A percentile compares a stretch with the other conserved stretches of the same genome.
These are phyloP conservation scores for Neoascia interrupta DNA, from an alignment of 2,888 invertebrate genomes.

Conservation along the genomic window DNA sequence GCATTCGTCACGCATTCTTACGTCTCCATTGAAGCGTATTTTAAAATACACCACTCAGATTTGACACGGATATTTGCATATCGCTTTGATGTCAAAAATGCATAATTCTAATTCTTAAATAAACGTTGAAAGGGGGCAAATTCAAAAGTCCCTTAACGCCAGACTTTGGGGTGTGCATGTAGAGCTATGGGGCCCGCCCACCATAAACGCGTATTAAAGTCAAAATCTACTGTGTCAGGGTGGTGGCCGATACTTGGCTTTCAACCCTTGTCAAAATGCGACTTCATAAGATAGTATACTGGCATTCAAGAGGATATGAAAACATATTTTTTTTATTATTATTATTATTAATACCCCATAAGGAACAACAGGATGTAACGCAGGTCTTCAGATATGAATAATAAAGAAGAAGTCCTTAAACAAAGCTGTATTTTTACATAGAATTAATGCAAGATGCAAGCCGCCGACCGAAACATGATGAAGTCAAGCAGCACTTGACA, in stretches of 20 bases:
- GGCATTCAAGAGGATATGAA: slow-evolving; percentile 60
- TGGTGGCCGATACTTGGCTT: slow-evolving; percentile 38
- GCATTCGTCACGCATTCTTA: slow-evolving; percentile 18
- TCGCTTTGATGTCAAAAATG: slow-evolving; percentile 71
- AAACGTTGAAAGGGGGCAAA: slow-evolving; percentile 62
- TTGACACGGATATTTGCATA: slow-evolving; percentile 71
- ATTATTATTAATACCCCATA: slow-evolving; percentile 12
- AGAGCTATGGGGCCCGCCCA: slow-evolving; percentile 25
- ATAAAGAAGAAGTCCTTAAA: slow-evolving; percentile 39
- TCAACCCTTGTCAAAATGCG: slow-evolving; percentile 43
- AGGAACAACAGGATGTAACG: slow-evolving; percentile 64
- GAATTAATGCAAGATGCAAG: slow-evolving; percentile 55
- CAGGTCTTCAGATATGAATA: slow-evolving; percentile 55
- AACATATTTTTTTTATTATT: slow-evolving; percentile 53
- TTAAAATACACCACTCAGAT: slow-evolving; percentile 57
- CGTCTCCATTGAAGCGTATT: slow-evolving; percentile 47
- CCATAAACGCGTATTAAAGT: slow-evolving; percentile 51
- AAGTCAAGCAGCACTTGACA: slow-evolving; percentile 64
- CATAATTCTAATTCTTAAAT: slow-evolving; percentile 68
- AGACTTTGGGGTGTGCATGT: slow-evolving; percentile 5
- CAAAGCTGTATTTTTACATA: too few relatives aligned
- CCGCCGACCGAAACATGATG: slow-evolving; percentile 25
- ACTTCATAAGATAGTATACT: slow-evolving; percentile 14
- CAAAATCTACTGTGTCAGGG: slow-evolving; percentile 14
- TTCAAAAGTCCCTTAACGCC: slow-evolving; percentile 48